These are phyloP conservation scores for Tribolium freemani DNA, from an alignment of 2,888 invertebrate species.

Conservation along the genomic window DNA sequence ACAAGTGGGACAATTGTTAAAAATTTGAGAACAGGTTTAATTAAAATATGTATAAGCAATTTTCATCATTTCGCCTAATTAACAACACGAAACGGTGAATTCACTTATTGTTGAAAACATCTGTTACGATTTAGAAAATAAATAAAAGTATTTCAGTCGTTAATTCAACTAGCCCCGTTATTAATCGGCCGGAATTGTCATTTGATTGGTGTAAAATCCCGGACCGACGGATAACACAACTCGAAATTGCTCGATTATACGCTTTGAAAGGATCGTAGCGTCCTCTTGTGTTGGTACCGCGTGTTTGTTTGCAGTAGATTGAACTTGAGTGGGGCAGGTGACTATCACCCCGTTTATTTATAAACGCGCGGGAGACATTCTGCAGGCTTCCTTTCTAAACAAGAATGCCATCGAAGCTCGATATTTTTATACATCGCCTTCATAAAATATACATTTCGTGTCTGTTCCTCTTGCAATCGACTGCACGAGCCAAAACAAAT, in stretches of 20 bases:
- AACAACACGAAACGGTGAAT: slow-evolving; percentile 29
- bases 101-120: slow-evolving; percentile 29
- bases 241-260: slow-evolving; percentile 56
- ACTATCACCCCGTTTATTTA: slow-evolving; percentile 65
- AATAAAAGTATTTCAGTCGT: slow-evolving; percentile 17
- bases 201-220: neutral
- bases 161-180: neutral
- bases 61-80: slow-evolving; percentile 26
- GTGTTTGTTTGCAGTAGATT: slow-evolving; percentile 61
- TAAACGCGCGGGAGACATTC: slow-evolving; percentile 65
- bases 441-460: slow-evolving; percentile 61
- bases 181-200: slow-evolving; percentile 4
- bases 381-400: slow-evolving; percentile 65
- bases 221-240: slow-evolving; percentile 52
- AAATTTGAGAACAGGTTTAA: slow-evolving; percentile 24
- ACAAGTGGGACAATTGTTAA: slow-evolving; percentile 11
- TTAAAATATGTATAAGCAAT: slow-evolving; percentile 35
- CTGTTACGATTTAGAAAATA: slow-evolving; percentile 35
- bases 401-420: slow-evolving; percentile 61
- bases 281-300: slow-evolving; percentile 57
- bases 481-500: slow-evolving; percentile 45
- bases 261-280: slow-evolving; percentile 51
- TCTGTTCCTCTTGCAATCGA: slow-evolving; percentile 57
- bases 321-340: slow-evolving; percentile 63
- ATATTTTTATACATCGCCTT: slow-evolving; percentile 65